A percentile compares a stretch with the other conserved stretches of the same genome.
Conservation (phyloP, 30 jellyfish, hydroid and myxozoan genomes). For the Aurelia sp. region DNA sequence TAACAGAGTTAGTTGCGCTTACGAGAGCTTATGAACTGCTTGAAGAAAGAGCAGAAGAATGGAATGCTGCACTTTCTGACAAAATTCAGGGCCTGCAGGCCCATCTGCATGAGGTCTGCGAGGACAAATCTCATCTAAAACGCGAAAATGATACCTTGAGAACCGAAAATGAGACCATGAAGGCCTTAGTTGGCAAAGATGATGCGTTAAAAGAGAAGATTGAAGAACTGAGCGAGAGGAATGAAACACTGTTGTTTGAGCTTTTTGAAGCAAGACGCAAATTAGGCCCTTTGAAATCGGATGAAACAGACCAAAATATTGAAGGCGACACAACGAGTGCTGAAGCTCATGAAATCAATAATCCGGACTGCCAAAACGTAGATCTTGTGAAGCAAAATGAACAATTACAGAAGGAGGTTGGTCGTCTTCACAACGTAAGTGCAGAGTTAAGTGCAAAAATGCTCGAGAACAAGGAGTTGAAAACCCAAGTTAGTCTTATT, state of each 20-base stretch:
- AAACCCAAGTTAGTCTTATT: background rate
- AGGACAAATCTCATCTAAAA: background rate
- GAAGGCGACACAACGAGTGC: background rate
- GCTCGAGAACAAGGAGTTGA: background rate
- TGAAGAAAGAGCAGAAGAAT: slow-evolving; percentile 36
- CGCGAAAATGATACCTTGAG: background rate
- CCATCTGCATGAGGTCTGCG: background rate
- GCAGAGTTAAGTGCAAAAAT: too few relatives aligned
- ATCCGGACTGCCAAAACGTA: too few relatives aligned
- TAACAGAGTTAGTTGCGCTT: slow-evolving; percentile 7
- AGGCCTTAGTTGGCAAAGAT: slow-evolving; percentile 15
- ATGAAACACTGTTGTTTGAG: too few relatives aligned
- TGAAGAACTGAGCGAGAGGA: slow-evolving; percentile 9
- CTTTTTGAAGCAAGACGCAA: too few relatives aligned
- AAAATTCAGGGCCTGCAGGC: slow-evolving; percentile 21
- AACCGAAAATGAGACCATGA: slow-evolving; percentile 19
- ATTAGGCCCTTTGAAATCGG: too few relatives aligned
- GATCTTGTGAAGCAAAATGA: too few relatives aligned
- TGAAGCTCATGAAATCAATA: too few relatives aligned
- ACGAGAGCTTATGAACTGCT: slow-evolving; percentile 5
- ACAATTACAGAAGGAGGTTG: background rate
- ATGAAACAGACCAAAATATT: too few relatives aligned
- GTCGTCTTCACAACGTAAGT: too few relatives aligned
- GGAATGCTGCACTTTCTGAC: slow-evolving; percentile 26
- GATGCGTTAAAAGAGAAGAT: slow-evolving; percentile 35